Evolutionary conservation across 92 coral and sea anemone genomes (phyloP).

Genomic region (Meandrina meandrites): DNA sequence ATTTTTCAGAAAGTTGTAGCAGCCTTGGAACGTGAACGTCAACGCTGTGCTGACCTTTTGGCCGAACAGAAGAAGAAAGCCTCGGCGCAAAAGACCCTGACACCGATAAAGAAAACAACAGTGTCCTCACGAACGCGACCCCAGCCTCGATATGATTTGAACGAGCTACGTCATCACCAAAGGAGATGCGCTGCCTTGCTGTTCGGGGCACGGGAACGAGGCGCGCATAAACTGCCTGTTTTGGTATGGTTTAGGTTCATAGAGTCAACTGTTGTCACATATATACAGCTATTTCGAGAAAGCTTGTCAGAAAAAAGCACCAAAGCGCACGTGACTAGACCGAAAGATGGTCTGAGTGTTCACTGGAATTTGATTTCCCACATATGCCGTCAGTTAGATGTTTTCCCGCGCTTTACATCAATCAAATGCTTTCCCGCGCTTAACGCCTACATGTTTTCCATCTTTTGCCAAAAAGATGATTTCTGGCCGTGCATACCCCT

Average conservation of each 20-base stretch:
- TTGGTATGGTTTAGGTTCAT: constrained; percentile 50
- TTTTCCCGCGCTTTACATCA: no score
- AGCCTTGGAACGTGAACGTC: constrained; percentile 67
- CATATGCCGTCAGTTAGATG: no score
- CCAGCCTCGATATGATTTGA: constrained; percentile 66
- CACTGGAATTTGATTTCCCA: no score
- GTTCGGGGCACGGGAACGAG: constrained; percentile 80
- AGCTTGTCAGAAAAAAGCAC: no score
- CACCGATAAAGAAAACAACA: constrained; percentile 9
- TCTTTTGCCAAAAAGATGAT: no score
- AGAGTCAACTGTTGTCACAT: neutral
- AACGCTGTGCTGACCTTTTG: constrained; percentile 64
- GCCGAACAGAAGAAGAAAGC: constrained; percentile 64
- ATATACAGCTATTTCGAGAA: no score
- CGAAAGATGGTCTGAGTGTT: no score
- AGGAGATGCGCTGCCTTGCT: constrained; percentile 87
- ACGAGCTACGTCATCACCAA: constrained; percentile 84
- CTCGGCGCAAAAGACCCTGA: constrained; percentile 17
- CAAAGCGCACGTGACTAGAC: no score
- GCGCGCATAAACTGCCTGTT: constrained; percentile 74
- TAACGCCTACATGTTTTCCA: no score
- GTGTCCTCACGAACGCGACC: constrained; percentile 25
- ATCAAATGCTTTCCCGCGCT: no score
- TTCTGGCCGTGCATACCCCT: no score
- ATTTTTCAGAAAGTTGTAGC: constrained; percentile 68